A percentile compares a stretch with the other conserved stretches of the same genome.
Conservation (phyloP, 2,113 vertebrate species). For the Tenrec ecaudatus region DNA sequence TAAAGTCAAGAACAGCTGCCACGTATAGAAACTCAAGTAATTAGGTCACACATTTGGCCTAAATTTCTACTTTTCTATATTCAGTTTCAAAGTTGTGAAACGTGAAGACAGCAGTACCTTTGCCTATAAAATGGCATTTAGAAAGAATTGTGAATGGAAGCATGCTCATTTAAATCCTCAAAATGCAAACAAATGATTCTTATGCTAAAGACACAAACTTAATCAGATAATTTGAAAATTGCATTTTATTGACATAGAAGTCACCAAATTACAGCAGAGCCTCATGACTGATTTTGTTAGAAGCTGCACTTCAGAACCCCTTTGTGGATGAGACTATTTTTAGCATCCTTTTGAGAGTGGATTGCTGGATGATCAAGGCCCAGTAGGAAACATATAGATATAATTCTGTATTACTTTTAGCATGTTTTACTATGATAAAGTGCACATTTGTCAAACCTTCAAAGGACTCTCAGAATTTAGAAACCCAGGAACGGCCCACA, state of each 20-base stretch:
- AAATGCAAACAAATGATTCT: slow-evolving; percentile 30
- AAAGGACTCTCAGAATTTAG: slow-evolving; percentile 64
- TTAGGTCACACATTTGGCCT: slow-evolving; percentile 72
- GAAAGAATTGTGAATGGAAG: slow-evolving; percentile 22
- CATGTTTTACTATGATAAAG: slow-evolving; percentile 63
- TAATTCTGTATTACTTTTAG: slow-evolving; percentile 54
- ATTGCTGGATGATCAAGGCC: slow-evolving; percentile 59
- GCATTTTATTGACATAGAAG: slow-evolving; percentile 13
- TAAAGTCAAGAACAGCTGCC: slow-evolving; percentile 57
- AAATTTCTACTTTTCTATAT: slow-evolving; percentile 54
- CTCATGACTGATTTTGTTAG: slow-evolving; percentile 46
- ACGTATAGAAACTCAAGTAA: slow-evolving; percentile 62
- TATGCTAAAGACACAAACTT: slow-evolving; percentile 46
- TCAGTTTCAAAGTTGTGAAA: slow-evolving; percentile 65
- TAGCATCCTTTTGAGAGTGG: slow-evolving; percentile 66
- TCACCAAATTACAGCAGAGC: slow-evolving; percentile 14
- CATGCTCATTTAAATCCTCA: slow-evolving; percentile 21
- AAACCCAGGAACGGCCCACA: slow-evolving; percentile 78
- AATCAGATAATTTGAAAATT: slow-evolving; percentile 50
- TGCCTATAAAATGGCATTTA: slow-evolving; percentile 35
- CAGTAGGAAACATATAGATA: slow-evolving; percentile 43
- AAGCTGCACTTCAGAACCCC: slow-evolving; percentile 61
- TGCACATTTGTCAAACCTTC: slow-evolving; percentile 29
- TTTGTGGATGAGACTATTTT: slow-evolving; percentile 67
- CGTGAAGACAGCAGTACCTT: slow-evolving; percentile 20